Evolutionary conservation across 1,140 invertebrate genomes (phyloP), one percentile per base, ranked within the genome.

Genomic region (Solen grandis): DNA sequence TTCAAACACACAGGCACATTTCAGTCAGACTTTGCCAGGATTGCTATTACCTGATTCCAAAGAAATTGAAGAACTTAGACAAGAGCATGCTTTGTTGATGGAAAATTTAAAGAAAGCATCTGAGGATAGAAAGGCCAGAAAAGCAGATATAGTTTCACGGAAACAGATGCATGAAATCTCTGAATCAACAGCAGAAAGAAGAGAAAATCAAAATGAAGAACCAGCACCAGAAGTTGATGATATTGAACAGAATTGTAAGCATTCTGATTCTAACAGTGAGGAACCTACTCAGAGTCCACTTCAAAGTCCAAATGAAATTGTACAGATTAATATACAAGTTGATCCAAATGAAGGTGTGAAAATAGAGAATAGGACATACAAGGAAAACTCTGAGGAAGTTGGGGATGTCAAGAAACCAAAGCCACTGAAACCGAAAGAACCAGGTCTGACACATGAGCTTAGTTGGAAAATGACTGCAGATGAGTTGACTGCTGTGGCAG

Each of bases 81-180:
- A 69, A 22, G 75, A 69, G 57, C 75, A 78, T 78, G 63, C 75
- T 19, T 55, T 38, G 41, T n/a, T 78, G 25, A 78, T 78, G 75
- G 75, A 78, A 69, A 78, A 78, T 60, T 52, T 78, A 19, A 68
- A 55, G 36, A 78, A 69, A 29, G 75, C 75, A 22, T 78, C 75
- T 35, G 54, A 78, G 68, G 55, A 78, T 16, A 78, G 75, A 78
- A 69, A n/a, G 22, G 62, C 2, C n/a, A 68, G 75, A 31, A 78
- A 46, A 60, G 75, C 68, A 68, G 50, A 55, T 27, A 52, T 78
- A 46, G 41, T 69, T n/a, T 60, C 65, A 57, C 41, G 63, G 55
- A 78, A 78, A 35, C 52, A 69, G n/a, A 25, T 35, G 19, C 41
- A 8, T 76, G n/a, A n/a, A n/a, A n/a, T n/a, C n/a, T n/a, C n/a